Evolutionary conservation across 1,140 invertebrate genomes (phyloP).

Genomic region (Bathynomus jamesi): DNA sequence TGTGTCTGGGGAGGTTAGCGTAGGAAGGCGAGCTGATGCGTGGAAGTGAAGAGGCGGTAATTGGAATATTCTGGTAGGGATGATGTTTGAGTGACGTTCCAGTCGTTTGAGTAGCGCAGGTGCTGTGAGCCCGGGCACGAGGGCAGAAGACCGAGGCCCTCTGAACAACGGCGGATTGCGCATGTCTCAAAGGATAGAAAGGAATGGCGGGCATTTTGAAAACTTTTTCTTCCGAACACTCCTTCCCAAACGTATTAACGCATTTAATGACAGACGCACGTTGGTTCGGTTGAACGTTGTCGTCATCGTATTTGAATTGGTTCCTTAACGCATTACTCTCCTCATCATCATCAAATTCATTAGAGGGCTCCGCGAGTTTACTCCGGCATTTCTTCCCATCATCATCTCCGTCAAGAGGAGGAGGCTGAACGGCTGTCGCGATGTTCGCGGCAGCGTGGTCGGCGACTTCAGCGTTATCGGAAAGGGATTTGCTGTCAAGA

Average conservation of each 20-base stretch:
- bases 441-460: too few relatives aligned
- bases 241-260: neutral
- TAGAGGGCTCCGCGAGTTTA: neutral
- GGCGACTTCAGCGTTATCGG: constrained; percentile 13
- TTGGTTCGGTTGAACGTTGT: neutral
- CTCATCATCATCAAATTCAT: neutral
- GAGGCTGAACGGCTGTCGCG: too few relatives aligned
- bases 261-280: neutral
- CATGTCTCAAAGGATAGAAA: constrained; percentile 9
- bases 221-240: neutral
- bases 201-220: neutral
- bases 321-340: neutral
- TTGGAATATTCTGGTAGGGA: constrained; percentile 19
- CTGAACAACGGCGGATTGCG: constrained; percentile 19
- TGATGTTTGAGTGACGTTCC: too few relatives aligned
- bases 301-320: neutral
- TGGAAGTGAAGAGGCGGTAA: neutral
- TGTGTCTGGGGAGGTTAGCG: neutral
- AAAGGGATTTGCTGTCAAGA: constrained; percentile 7
- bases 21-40: neutral
- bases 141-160: neutral
- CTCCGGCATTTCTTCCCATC: too few relatives aligned
- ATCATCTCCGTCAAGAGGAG: too few relatives aligned
- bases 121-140: constrained; percentile 18
- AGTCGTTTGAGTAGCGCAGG: constrained; percentile 3